phyloP scores from a whole-genome alignment of 1,140 invertebrate genomes.

The Tachypleus tridentatus region DNA sequence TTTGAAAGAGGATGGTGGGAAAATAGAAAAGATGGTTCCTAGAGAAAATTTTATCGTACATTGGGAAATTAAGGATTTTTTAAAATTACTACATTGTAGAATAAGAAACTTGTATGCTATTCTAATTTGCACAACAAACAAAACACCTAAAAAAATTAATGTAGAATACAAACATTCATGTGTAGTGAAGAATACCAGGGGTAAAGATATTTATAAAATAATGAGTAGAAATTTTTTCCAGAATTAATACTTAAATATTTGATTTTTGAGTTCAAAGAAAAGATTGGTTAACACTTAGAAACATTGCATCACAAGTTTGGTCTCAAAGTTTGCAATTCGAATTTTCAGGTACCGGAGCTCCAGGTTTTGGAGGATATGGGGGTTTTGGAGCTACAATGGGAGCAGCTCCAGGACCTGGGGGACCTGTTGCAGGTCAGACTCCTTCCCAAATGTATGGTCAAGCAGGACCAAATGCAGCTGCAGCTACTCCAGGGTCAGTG shows the following conservation, averaged over 20 bases:
- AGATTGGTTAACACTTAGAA: no score
- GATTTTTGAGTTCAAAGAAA: not conserved
- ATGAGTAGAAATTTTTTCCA: not conserved
- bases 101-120: not conserved
- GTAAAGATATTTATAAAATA: not conserved
- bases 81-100: not conserved
- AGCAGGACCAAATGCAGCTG: constrained; percentile 3
- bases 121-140: not conserved
- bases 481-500: constrained; percentile 1
- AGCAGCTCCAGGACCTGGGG: constrained; percentile 6
- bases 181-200: no score
- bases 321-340: no score
- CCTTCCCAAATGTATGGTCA: not conserved
- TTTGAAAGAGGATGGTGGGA: no score
- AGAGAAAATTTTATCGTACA: not conserved
- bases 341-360: not conserved
- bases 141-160: no score
- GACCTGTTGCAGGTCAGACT: constrained; percentile 8
- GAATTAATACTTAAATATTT: not conserved
- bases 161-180: no score
- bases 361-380: constrained; percentile 11
- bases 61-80: not conserved
- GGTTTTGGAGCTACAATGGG: constrained; percentile 8
- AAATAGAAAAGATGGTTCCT: no score
- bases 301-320: no score